phyloP scores from a whole-genome alignment of 2,113 vertebrate genomes.

The Balaenoptera acutorostrata region DNA sequence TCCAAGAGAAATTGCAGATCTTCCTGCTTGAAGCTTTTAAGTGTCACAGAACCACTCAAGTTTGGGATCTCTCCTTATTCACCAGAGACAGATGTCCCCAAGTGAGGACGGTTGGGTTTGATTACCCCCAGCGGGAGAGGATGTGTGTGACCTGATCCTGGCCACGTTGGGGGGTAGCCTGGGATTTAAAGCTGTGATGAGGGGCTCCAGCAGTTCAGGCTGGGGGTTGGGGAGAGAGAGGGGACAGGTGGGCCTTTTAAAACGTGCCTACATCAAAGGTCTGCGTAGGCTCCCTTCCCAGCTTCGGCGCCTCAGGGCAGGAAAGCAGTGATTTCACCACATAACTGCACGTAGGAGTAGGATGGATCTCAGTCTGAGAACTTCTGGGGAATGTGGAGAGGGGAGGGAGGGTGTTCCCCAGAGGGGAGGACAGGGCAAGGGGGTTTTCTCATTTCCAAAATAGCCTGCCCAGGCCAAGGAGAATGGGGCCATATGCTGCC shows the following conservation, averaged over 20 bases:
- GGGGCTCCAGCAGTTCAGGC: slow-evolving; percentile 41
- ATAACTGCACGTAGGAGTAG: slow-evolving; percentile 56
- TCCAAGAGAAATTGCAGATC: slow-evolving; percentile 76
- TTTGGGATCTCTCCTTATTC: slow-evolving; percentile 53
- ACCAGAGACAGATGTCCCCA: slow-evolving; percentile 72
- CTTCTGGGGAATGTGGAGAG: slow-evolving; percentile 65
- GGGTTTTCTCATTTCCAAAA: slow-evolving; percentile 61
- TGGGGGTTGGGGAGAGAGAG: not conserved
- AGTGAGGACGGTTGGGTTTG: slow-evolving; percentile 40
- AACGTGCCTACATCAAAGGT: slow-evolving; percentile 74
- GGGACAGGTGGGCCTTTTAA: slow-evolving; percentile 73
- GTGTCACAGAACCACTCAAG: slow-evolving; percentile 63
- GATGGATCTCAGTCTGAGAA: slow-evolving; percentile 56
- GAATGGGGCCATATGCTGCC: slow-evolving; percentile 46
- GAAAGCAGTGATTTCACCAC: slow-evolving; percentile 59
- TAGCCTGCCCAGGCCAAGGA: slow-evolving; percentile 34
- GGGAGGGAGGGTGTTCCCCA: slow-evolving; percentile 38
- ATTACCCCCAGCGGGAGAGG: slow-evolving; percentile 44
- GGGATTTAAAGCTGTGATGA: slow-evolving; percentile 40
- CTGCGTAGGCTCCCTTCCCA: not conserved
- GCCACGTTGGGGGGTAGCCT: not conserved
- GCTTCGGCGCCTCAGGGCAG: slow-evolving; percentile 48
- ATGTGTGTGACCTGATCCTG: slow-evolving; percentile 36
- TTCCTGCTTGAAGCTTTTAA: slow-evolving; percentile 73
- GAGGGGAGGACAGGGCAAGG: slow-evolving; percentile 47